Conservation (phyloP, 2,797 vertebrate genomes). For the Neosilurus hyrtlii region DNA sequence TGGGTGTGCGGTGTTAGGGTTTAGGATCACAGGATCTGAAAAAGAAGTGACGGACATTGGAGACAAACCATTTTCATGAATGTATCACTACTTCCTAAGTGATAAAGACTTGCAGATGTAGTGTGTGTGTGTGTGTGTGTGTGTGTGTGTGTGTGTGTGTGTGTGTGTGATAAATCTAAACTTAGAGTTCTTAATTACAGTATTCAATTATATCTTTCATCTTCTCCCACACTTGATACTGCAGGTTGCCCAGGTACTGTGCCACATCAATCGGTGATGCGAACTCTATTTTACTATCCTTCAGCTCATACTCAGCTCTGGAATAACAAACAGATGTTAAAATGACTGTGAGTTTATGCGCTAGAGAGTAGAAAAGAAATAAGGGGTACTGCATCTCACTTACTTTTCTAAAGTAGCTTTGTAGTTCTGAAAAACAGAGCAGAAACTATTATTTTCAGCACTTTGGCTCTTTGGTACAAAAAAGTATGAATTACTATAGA, state of each 20-base stretch:
- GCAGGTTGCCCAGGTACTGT: constrained; percentile 29
- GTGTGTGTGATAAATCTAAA: no score
- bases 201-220: constrained; percentile 34
- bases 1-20: constrained; percentile 41
- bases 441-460: constrained; percentile 8
- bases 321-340: constrained; percentile 4
- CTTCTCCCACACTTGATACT: constrained; percentile 44
- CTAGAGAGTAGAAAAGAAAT: neutral
- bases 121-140: neutral
- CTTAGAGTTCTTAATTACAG: constrained; percentile 25
- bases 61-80: neutral
- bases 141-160: no score
- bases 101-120: neutral
- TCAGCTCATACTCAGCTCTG: neutral
- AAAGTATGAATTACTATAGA: neutral
- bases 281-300: constrained; percentile 9
- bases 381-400: neutral
- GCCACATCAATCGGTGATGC: constrained; percentile 22
- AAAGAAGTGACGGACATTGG: neutral
- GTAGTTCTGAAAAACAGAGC: constrained; percentile 10
- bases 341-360: neutral
- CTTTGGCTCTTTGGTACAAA: no score
- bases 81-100: neutral
- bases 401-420: constrained; percentile 12
- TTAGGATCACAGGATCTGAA: constrained; percentile 40